phyloP scores from a whole-genome alignment of 2,113 vertebrate species.

The Symphodus melops region DNA sequence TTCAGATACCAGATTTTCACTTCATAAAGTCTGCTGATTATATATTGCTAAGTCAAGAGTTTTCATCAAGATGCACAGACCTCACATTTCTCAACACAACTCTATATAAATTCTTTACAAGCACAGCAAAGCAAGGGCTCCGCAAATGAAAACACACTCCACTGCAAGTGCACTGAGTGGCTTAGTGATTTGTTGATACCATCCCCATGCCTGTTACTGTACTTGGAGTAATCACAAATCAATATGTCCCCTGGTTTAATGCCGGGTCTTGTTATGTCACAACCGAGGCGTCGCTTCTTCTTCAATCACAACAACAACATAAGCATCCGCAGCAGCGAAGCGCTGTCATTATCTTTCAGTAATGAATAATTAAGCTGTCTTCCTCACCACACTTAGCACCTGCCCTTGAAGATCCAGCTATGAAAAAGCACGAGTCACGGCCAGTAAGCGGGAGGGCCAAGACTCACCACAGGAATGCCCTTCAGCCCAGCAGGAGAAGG shows the following conservation, averaged over 20 bases:
- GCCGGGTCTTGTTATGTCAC: slow-evolving; percentile 38
- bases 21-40: background rate
- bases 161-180: background rate
- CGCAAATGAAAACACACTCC: background rate
- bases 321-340: background rate
- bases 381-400: slow-evolving; percentile 50
- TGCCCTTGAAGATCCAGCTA: slow-evolving; percentile 61
- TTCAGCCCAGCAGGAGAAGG: slow-evolving; percentile 33
- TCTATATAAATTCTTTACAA: background rate
- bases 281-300: slow-evolving; percentile 27
- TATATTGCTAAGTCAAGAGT: too few species aligned
- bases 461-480: slow-evolving; percentile 73
- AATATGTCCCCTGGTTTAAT: slow-evolving; percentile 25
- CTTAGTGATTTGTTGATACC: background rate
- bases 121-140: background rate
- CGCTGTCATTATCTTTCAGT: slow-evolving; percentile 33
- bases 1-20: background rate
- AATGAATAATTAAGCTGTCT: slow-evolving; percentile 57
- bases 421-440: slow-evolving; percentile 51
- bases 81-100: background rate
- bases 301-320: slow-evolving; percentile 17
- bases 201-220: slow-evolving; percentile 4
- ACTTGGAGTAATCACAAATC: slow-evolving; percentile 47
- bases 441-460: slow-evolving; percentile 46
- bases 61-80: background rate